Conservation (phyloP, 2,113 vertebrate genomes). For the Salvelinus sp. region DNA sequence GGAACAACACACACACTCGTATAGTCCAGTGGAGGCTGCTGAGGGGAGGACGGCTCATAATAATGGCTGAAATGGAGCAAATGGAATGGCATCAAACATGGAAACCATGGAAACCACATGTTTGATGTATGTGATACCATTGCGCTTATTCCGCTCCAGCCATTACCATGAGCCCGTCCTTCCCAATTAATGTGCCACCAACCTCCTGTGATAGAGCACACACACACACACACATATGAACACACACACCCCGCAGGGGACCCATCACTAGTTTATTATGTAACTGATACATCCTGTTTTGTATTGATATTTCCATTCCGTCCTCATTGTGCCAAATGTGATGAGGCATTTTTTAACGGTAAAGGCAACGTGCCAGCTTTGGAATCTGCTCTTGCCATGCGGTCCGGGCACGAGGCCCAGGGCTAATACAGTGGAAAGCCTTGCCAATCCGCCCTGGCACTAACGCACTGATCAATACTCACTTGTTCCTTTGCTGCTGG, state of each 20-base stretch:
- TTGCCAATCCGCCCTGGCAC: constrained; percentile 38
- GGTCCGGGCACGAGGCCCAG: constrained; percentile 30
- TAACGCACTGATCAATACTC: constrained; percentile 47
- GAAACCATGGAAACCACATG: no score
- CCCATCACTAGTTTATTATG: constrained; percentile 10
- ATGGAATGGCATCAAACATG: no score
- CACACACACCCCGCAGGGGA: no score
- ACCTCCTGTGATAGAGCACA: no score
- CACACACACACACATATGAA: no score
- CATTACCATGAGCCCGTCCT: no score
- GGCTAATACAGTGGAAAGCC: constrained; percentile 58
- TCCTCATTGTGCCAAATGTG: constrained; percentile 18
- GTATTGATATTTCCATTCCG: constrained; percentile 54
- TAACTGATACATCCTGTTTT: constrained; percentile 34
- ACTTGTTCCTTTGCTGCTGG: constrained; percentile 27
- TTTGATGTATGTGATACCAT: no score
- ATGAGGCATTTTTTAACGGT: constrained; percentile 29
- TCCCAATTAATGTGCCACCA: no score
- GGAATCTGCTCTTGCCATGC: constrained; percentile 47
- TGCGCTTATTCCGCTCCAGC: no score
- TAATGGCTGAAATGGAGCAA: no score
- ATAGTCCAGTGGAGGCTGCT: no score
- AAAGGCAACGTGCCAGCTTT: constrained; percentile 40
- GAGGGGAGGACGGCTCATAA: no score
- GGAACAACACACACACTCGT: not conserved